Percentiles rank a stretch among this genome's conserved stretches.
Conservation (phyloP, 2,113 vertebrate genomes). For the Stegastes partitus region DNA sequence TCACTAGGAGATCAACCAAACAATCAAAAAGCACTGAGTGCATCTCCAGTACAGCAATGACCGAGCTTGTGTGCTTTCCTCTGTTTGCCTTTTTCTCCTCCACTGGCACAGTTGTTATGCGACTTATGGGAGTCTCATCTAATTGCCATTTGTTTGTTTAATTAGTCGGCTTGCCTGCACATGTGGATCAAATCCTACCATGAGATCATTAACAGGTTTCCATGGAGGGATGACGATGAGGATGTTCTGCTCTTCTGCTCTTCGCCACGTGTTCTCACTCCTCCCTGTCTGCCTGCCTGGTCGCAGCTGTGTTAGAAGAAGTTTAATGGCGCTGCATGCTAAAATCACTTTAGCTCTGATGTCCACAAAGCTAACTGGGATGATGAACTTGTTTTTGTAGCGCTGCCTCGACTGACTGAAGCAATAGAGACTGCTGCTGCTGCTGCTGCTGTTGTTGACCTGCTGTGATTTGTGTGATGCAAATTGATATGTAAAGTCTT, state of each 20-base stretch:
- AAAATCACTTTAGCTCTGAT: conserved; percentile 29
- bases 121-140: conserved; percentile 46
- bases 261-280: conserved; percentile 14
- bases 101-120: conserved; percentile 26
- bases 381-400: conserved; percentile 28
- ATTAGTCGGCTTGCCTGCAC: conserved; percentile 64
- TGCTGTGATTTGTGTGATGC: conserved; percentile 43
- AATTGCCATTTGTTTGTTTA: conserved; percentile 73
- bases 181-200: conserved; percentile 50
- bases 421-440: background rate
- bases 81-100: conserved; percentile 43
- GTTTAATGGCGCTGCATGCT: conserved; percentile 28
- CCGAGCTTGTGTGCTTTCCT: background rate
- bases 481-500: conserved; percentile 57
- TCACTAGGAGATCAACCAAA: background rate
- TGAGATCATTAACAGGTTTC: conserved; percentile 75
- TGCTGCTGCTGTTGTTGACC: background rate
- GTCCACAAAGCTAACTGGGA: background rate
- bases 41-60: background rate
- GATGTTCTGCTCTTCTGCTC: conserved; percentile 21
- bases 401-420: background rate
- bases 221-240: conserved; percentile 53
- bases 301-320: conserved; percentile 46
- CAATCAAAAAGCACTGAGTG: background rate
- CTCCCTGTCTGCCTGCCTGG: background rate